Base-by-base conservation (phyloP, 2,888 invertebrate genomes). In the Campopleginae sp. region DNA sequence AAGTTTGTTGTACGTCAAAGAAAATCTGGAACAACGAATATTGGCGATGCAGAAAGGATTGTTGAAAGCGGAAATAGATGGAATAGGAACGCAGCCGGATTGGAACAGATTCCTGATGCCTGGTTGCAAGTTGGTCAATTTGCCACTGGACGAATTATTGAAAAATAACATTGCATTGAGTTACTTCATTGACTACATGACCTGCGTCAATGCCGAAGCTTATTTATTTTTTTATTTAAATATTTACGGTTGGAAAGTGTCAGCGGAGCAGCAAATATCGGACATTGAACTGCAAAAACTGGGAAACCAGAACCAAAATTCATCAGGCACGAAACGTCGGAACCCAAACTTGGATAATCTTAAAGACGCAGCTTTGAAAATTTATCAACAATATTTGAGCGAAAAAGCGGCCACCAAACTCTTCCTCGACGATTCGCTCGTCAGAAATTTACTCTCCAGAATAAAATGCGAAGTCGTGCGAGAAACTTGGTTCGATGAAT, bases 401-500 rank as follows among this genome's bases (percentile, higher is more conserved):
- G 96, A 97, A 87, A 96, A 96, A 93, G 95, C 96, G 5, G 95
- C 95, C 61, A 95, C 96, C 14, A 95, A 95, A 88, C 94, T 97
- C 7, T 94, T 95, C 86, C 91, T 97, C 12, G 96, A 96, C 86
- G 95, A 96, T 76, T 91, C 93, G 10, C 91, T 96, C 7, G 94
- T 96, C 4, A 95, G 96, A 88, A 94, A 94, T 87, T 94, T 97
- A 71, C 92, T 96, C 48, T 94, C 95, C 42, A 95, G 95, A 89
- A 95, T 97, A 82, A 95, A 95, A 88, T 95, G 95, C 76, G 96
- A 96, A 90, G 89, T 93, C 38, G 95, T 96, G 6, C 95, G 94
- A 38, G 96, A 97, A 82, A 94, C 95, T 2, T 97, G 98, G 95
- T 98, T 98, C 93, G 98, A 98, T 92, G 97, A 97, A 85, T 95